Conservation (phyloP, 1,140 invertebrate species). For the Periplaneta americana region DNA sequence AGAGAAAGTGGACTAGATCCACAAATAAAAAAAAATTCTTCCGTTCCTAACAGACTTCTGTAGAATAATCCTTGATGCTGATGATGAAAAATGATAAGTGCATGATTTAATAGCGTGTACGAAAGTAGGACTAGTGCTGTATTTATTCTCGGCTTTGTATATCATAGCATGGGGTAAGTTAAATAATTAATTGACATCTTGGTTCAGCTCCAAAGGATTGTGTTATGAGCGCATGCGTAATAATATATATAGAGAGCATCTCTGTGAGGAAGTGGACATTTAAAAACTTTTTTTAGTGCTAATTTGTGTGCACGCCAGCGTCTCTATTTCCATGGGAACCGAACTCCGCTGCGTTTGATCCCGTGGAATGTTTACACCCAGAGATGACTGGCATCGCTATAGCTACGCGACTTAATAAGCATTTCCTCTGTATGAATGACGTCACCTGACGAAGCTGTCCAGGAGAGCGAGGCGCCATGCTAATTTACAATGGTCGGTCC, state of each 20-base stretch:
- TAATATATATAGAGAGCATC: too few relatives aligned
- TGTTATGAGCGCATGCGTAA: too few relatives aligned
- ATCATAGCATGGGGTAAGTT: too few relatives aligned
- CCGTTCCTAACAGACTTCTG: too few relatives aligned
- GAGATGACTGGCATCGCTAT: not conserved
- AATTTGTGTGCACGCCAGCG: not conserved
- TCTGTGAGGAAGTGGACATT: not conserved
- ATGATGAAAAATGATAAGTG: too few relatives aligned
- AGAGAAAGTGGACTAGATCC: too few relatives aligned
- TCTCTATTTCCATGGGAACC: not conserved
- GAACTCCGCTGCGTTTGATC: not conserved
- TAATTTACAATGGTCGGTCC: not conserved
- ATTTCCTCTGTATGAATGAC: not conserved
- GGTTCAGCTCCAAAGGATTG: not conserved
- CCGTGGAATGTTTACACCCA: not conserved
- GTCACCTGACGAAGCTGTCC: not conserved
- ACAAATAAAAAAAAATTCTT: too few relatives aligned
- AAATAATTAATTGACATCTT: too few relatives aligned
- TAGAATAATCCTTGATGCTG: too few relatives aligned
- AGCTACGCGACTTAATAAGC: not conserved
- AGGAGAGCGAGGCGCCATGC: not conserved
- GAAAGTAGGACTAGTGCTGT: too few relatives aligned
- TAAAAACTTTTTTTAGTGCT: not conserved
- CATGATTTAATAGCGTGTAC: too few relatives aligned
- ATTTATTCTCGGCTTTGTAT: too few relatives aligned